Evolutionary conservation across 2,888 invertebrate genomes (phyloP).

Genomic region (Deroplatys truncata): DNA sequence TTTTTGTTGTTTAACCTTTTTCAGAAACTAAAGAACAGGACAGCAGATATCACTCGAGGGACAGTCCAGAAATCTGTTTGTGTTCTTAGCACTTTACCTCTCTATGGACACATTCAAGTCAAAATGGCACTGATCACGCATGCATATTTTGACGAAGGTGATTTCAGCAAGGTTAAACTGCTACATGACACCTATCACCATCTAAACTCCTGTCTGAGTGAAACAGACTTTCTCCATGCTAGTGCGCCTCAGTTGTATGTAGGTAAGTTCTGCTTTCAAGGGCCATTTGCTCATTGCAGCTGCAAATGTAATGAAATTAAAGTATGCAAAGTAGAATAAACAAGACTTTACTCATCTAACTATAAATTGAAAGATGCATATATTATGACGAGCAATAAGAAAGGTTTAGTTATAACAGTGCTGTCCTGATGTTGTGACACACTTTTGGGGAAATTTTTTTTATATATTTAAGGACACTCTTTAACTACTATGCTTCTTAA

Average conservation of each 20-base stretch:
- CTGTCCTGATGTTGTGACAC: too few relatives aligned
- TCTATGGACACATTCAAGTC: conserved; percentile 92
- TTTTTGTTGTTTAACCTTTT: conserved; percentile 34
- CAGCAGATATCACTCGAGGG: conserved; percentile 93
- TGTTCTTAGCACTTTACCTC: conserved; percentile 82
- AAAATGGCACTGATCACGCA: conserved; percentile 95
- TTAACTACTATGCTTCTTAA: too few relatives aligned
- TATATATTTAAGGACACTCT: too few relatives aligned
- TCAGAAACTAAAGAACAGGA: conserved; percentile 85
- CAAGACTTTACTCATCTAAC: too few relatives aligned
- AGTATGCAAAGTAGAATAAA: too few relatives aligned
- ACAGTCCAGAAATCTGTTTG: conserved; percentile 98
- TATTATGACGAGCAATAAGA: too few relatives aligned
- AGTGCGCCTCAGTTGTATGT: conserved; percentile 58
- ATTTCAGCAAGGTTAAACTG: conserved; percentile 82
- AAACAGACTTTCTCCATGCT: conserved; percentile 41
- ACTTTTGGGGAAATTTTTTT: too few relatives aligned
- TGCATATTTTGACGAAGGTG: conserved; percentile 94
- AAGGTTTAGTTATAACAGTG: too few relatives aligned
- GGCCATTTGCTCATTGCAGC: too few relatives aligned
- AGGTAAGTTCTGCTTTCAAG: conserved; percentile 47
- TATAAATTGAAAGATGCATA: too few relatives aligned
- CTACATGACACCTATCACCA: conserved; percentile 90
- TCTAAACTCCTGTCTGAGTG: conserved; percentile 76
- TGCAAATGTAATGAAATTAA: too few relatives aligned